Evolutionary conservation across 2,797 vertebrate genomes (phyloP), one percentile per base, ranked within the genome.

Genomic region (Cynodonichthys magdalenae): DNA sequence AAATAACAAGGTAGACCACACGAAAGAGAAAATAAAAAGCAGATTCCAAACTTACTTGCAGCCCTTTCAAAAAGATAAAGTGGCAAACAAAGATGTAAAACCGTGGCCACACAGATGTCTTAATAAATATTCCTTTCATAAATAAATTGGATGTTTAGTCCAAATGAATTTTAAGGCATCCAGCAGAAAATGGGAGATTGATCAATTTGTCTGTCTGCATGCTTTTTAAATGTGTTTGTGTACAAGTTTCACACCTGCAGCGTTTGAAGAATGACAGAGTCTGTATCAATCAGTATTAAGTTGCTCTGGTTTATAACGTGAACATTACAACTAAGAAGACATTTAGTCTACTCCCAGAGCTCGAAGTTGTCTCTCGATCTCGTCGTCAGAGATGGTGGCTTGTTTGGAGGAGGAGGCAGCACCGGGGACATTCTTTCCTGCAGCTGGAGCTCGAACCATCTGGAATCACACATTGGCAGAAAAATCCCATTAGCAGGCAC

Each of bases 331-430:
- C 27, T 0, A 31, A 12, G 44, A n/a, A 6, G 53, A 59, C 46
- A 3, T 57, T 92, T 95, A 99, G 91, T 99, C 96, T 77, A 99
- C 95, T 77, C 96, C 97, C 85, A 99, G 86, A 48, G 97, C 97
- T 87, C 95, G 94, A 69, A 99, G 96, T 83, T 99, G 97, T 71
- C 96, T 93, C 90, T 99, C 98, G 19, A 99, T 99, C 88, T 99
- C 98, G 51, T 98, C 98, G 55, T 99, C 97, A 0, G 98, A 96
- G 78, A 99, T 96, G 18, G 93, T 94, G 77, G 91, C 60, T 51
- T 90, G 63, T 80, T 95, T 95, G 60, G 96, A 92, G 48, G 96
- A 88, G 12, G 95, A 41, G 27, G 71, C 92, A 3, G 95, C 93
- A 20, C 94, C 90, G 0, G 96, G 97, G 66, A 96, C 72, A 52